These are phyloP conservation scores for Aphidoletes aphidimyza DNA, from an alignment of 2,888 invertebrate species.

Conservation along the genomic window DNA sequence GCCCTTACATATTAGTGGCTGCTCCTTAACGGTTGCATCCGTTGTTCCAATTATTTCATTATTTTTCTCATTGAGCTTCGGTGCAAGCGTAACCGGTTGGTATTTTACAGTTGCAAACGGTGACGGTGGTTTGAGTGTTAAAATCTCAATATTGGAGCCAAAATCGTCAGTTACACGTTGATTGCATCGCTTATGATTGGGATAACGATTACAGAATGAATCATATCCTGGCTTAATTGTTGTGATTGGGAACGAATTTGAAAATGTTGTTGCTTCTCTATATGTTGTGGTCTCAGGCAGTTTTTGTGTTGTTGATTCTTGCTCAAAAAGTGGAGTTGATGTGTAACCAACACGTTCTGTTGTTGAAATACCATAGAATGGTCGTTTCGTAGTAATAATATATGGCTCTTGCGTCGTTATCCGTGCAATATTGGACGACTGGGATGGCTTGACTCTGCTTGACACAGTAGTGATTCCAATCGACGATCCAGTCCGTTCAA, in stretches of 20 bases:
- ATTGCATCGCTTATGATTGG: conserved; percentile 7
- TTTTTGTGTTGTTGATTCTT: background rate
- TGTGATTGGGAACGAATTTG: background rate
- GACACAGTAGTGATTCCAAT: background rate
- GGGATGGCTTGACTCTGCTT: background rate
- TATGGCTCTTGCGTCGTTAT: background rate
- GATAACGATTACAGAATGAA: background rate
- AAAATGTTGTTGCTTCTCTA: background rate
- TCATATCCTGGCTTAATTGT: background rate
- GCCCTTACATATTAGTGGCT: background rate
- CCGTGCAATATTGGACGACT: background rate
- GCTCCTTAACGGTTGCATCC: background rate
- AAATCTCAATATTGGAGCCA: background rate
- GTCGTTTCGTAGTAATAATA: background rate
- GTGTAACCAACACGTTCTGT: background rate
- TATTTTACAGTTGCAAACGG: conserved; percentile 55
- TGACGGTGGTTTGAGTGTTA: conserved; percentile 10
- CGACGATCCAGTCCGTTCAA: conserved; percentile 58
- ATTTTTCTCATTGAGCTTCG: conserved; percentile 62
- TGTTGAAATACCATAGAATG: background rate
- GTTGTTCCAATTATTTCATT: background rate
- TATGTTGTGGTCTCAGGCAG: background rate
- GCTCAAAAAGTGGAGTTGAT: background rate
- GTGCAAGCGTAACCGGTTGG: background rate
- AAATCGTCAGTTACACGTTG: conserved; percentile 6